Evolutionary conservation across 2,113 vertebrate genomes (phyloP).

Genomic region (Eolophus roseicapilla): DNA sequence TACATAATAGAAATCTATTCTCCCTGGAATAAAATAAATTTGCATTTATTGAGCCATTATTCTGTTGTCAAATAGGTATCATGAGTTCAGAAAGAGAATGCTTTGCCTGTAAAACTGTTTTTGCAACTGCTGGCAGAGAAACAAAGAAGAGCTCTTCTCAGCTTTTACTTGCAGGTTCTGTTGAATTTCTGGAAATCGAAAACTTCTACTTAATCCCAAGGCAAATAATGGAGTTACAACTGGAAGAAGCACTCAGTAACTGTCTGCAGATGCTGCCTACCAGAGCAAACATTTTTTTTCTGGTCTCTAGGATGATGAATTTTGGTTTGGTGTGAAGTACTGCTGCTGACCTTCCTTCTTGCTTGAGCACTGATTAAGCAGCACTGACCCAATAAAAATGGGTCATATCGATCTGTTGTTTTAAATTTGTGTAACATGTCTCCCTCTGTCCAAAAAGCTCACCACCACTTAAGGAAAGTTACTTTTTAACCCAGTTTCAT

Average conservation of each 20-base stretch:
- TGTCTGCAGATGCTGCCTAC: neutral
- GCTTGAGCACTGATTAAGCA: neutral
- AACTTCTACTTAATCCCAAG: neutral
- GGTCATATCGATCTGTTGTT: slow-evolving; percentile 38
- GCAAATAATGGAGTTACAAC: neutral
- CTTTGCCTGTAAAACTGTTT: neutral
- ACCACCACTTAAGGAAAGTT: slow-evolving; percentile 4
- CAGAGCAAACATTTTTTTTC: neutral
- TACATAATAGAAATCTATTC: neutral
- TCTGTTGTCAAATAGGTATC: neutral
- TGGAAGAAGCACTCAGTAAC: neutral
- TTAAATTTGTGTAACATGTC: neutral
- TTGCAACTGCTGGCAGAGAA: neutral
- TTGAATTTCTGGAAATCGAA: neutral
- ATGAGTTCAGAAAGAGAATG: neutral
- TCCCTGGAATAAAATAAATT: neutral
- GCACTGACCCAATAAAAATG: slow-evolving; percentile 29
- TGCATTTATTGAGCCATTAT: neutral
- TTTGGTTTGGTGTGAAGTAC: neutral
- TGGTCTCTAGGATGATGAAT: neutral
- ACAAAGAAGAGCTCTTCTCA: neutral
- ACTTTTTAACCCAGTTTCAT: slow-evolving; percentile 8
- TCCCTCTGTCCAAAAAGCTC: neutral
- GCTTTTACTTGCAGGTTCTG: neutral
- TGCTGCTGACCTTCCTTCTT: slow-evolving; percentile 5